Evolutionary conservation across 2,888 invertebrate species (phyloP), one percentile per base, ranked within the genome.

Genomic region (Apodemia hepburni): DNA sequence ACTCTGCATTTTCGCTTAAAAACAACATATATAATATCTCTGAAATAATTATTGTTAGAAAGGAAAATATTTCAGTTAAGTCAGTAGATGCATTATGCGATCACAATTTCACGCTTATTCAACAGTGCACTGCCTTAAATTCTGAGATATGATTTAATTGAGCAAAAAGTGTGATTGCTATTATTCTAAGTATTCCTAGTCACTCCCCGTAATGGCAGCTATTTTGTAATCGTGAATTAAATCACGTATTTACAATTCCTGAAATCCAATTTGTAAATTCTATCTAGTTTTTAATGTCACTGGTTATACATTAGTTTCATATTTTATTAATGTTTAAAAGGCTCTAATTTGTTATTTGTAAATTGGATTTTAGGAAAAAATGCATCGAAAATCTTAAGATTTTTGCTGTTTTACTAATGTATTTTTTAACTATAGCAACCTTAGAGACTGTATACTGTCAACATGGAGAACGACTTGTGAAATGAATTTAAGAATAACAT

Each of bases 71-170:
- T 42, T 42, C 6, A 27, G 18, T 27, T 54, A 22, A 5, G 65
- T 68, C 66, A 66, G 65, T 66, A 67, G 62, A 64, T 71, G 65
- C 78, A 78, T 73, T 71, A 64, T 49, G 54, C 27, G 54, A 54
- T 54, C 4, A 27, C 27, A 54, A 54, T 27, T 22, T 54, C 54
- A 82, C 74, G 85, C 85, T 85, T 86, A 81, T 76, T 80, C 75
- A 76, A 79, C 76, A 72, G 69, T 85, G 83, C 88, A 91, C 90
- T 91, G 90, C 90, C 90, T 89, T 90, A 88, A 78, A 81, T 82
- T 80, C 75, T 89, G 87, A 85, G 86, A 84, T 82, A 76, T 74
- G 68, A 70, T 69, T 70, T 73, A 70, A 73, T 80, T 54, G 18
- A 54, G 27, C 18, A 51, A 54, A 54, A 27, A 5, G 75, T 70